Percentiles rank a stretch among this genome's conserved stretches.
These are phyloP conservation scores for Calliphora vicina DNA, from an alignment of 1,140 invertebrate species.

Conservation along the genomic window DNA sequence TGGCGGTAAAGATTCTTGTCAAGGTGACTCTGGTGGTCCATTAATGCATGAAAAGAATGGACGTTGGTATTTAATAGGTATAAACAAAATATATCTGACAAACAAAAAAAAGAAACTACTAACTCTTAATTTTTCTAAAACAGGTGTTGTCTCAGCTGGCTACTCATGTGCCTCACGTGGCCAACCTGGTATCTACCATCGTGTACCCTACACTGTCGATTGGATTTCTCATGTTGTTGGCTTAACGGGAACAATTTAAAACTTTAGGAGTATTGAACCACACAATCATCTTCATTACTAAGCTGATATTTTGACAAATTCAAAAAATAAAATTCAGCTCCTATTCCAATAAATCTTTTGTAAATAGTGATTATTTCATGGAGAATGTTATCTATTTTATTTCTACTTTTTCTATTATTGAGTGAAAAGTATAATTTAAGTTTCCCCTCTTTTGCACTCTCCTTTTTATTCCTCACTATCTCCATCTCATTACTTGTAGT, in stretches of 20 bases:
- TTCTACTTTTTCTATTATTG: background rate
- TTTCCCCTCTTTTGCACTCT: background rate
- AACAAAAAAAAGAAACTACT: background rate
- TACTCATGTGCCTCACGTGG: conserved; percentile 91
- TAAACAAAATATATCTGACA: background rate
- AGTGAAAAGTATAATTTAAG: background rate
- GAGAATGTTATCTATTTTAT: background rate
- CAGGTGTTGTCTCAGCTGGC: conserved; percentile 88
- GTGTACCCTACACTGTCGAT: conserved; percentile 91
- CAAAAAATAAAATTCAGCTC: background rate
- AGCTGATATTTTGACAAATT: background rate
- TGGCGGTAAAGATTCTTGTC: conserved; percentile 79
- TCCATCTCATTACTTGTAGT: background rate
- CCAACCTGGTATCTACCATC: conserved; percentile 93
- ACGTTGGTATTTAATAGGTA: conserved; percentile 83
- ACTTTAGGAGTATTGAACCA: background rate
- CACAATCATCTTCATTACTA: background rate
- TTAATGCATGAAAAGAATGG: conserved; percentile 86
- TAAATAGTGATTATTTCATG: background rate
- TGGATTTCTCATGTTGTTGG: conserved; percentile 80
- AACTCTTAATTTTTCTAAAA: background rate
- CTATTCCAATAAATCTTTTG: background rate
- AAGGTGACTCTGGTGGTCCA: conserved; percentile 89
- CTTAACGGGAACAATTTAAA: conserved; percentile 57
- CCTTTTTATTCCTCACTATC: background rate